Percentiles rank a stretch among this genome's conserved stretches.
phyloP scores from a whole-genome alignment of 1,140 invertebrate genomes.

The Aphis craccivora region DNA sequence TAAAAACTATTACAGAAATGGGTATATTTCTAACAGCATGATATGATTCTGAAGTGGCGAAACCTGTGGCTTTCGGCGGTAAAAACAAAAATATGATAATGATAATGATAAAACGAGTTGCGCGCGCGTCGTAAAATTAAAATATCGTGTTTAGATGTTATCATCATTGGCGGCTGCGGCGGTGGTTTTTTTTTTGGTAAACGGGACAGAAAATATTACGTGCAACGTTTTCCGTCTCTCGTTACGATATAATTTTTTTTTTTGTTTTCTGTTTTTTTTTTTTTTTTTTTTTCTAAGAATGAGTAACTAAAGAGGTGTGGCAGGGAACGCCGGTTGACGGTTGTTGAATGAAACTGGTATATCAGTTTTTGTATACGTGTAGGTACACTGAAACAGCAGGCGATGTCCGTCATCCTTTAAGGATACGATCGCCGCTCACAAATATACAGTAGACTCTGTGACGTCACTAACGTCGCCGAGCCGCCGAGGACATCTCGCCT shows the following conservation, averaged over 20 bases:
- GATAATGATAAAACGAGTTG: conserved; percentile 51
- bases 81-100: conserved; percentile 39
- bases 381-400: conserved; percentile 4
- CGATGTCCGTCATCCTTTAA: conserved; percentile 49
- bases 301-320: conserved; percentile 52
- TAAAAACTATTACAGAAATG: background rate
- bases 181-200: conserved; percentile 18
- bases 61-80: conserved; percentile 46
- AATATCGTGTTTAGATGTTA: conserved; percentile 54
- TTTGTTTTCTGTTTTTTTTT: background rate
- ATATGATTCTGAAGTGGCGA: conserved; percentile 42
- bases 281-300: conserved; percentile 47
- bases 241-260: conserved; percentile 5
- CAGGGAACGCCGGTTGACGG: background rate
- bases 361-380: conserved; percentile 24
- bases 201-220: conserved; percentile 51
- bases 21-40: background rate
- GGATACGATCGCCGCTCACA: conserved; percentile 52
- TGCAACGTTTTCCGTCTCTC: conserved; percentile 29
- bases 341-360: conserved; percentile 52
- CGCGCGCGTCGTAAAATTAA: conserved; percentile 52
- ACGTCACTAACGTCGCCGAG: conserved; percentile 23
- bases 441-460: conserved; percentile 43
- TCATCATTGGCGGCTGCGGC: conserved; percentile 20
- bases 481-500: conserved; percentile 10